Conservation (phyloP, 2,113 vertebrate species). For the Cebus imitator region DNA sequence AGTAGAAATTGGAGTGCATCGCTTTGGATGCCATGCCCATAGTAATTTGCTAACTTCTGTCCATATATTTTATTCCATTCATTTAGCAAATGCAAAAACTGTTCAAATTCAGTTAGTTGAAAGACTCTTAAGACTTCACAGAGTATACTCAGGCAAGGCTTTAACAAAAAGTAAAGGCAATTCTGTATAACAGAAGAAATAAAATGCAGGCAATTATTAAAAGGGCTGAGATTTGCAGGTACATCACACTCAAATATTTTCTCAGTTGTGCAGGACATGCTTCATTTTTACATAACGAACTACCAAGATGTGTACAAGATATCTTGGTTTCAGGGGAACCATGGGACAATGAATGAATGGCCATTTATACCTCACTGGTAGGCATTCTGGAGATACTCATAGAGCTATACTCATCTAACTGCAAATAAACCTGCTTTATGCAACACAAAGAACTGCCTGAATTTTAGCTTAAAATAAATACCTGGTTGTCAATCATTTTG, state of each 20-base stretch:
- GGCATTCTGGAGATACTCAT: neutral
- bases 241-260: neutral
- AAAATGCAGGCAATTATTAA: neutral
- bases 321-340: neutral
- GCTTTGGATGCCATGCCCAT: neutral
- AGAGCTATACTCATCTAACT: neutral
- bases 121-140: neutral
- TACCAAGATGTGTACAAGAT: too few relatives aligned
- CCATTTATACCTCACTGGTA: neutral
- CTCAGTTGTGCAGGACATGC: neutral
- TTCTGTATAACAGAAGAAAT: neutral
- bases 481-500: neutral
- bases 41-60: neutral
- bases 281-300: neutral
- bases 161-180: neutral
- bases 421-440: neutral
- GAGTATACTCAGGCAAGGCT: neutral
- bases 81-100: neutral
- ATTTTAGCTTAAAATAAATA: neutral
- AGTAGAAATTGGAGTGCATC: neutral
- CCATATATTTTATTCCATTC: neutral
- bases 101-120: neutral
- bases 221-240: neutral
- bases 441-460: neutral
- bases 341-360: neutral